Conservation (phyloP, 2,888 invertebrate species). For the Plagodis pulveraria region DNA sequence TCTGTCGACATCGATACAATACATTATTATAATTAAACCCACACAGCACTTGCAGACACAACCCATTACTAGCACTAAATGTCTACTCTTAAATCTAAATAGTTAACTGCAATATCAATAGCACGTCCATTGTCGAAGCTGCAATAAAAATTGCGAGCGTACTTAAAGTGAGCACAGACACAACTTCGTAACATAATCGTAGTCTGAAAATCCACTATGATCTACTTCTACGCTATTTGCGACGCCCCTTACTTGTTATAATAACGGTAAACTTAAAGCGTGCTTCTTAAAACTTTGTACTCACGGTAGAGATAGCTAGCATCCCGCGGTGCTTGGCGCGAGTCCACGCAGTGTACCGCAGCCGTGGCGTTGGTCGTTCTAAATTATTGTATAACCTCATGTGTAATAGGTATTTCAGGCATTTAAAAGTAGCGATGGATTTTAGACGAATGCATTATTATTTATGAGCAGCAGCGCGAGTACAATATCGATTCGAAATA, state of each 20-base stretch:
- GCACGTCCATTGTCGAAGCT: slow-evolving; percentile 40
- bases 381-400: slow-evolving; percentile 70
- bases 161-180: slow-evolving; percentile 40
- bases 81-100: slow-evolving; percentile 35
- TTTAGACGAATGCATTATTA: slow-evolving; percentile 39
- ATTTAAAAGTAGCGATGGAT: slow-evolving; percentile 32
- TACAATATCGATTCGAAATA: slow-evolving; percentile 44
- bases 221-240: slow-evolving; percentile 46
- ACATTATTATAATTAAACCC: slow-evolving; percentile 54
- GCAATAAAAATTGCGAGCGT: slow-evolving; percentile 61
- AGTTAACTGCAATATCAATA: too few relatives aligned
- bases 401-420: slow-evolving; percentile 50
- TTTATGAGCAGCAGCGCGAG: slow-evolving; percentile 33
- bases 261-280: slow-evolving; percentile 62
- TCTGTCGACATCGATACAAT: slow-evolving; percentile 32
- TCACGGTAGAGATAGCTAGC: slow-evolving; percentile 56
- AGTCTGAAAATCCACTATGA: slow-evolving; percentile 56
- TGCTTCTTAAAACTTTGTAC: slow-evolving; percentile 62
- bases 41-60: slow-evolving; percentile 52
- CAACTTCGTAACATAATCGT: slow-evolving; percentile 53
- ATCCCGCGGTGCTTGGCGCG: slow-evolving; percentile 60
- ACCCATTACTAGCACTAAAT: slow-evolving; percentile 31
- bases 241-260: slow-evolving; percentile 59
- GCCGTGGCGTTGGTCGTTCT: slow-evolving; percentile 55
- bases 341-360: slow-evolving; percentile 56